Evolutionary conservation across 2,797 vertebrate genomes (phyloP).

Genomic region (Numenius phaeopus): DNA sequence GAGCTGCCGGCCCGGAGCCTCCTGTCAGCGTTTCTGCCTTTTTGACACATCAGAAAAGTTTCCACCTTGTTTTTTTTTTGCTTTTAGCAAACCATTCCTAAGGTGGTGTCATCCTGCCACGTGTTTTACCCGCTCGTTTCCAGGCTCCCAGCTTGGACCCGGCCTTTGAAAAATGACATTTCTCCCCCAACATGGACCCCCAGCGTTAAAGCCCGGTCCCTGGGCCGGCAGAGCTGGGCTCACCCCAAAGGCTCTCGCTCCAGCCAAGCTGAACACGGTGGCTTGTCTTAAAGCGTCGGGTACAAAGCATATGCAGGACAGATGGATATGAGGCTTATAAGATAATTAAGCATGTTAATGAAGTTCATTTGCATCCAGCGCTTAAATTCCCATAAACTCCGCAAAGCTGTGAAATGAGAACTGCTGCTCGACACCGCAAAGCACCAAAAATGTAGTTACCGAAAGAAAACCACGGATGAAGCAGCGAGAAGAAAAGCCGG

Average conservation of each 20-base stretch:
- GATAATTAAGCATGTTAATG: conserved; percentile 55
- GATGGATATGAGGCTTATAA: conserved; percentile 19
- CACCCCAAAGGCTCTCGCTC: neutral
- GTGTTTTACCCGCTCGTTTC: neutral
- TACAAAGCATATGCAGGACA: conserved; percentile 47
- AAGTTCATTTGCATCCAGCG: conserved; percentile 50
- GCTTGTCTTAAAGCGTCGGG: neutral
- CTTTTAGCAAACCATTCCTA: neutral
- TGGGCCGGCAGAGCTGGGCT: fast-evolving
- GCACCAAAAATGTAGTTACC: neutral
- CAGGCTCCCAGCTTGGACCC: neutral
- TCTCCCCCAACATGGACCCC: fast-evolving
- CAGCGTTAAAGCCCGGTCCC: fast-evolving
- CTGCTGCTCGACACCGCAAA: neutral
- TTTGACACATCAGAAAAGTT: neutral
- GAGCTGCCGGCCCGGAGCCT: neutral
- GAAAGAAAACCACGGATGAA: neutral
- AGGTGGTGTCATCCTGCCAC: fast-evolving
- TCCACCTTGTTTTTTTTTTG: neutral
- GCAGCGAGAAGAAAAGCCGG: neutral
- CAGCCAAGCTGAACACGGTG: neutral
- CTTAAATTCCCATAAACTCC: conserved; percentile 53
- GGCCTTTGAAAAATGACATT: neutral
- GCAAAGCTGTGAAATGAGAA: conserved; percentile 52
- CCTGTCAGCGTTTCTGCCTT: neutral